Evolutionary conservation across 2,113 vertebrate species (phyloP).

Genomic region (Archilochus colubris): DNA sequence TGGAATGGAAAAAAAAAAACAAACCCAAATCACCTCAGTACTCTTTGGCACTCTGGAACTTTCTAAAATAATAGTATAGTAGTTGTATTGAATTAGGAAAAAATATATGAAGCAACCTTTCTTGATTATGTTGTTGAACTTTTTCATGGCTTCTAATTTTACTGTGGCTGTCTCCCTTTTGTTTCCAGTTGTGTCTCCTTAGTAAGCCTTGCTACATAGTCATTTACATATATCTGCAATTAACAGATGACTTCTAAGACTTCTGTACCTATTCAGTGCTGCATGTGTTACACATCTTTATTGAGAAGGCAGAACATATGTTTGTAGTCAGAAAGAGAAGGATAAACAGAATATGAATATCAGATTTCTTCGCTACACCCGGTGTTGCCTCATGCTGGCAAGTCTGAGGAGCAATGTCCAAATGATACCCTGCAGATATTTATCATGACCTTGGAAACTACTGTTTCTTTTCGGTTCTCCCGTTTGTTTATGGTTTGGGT

Average conservation of each 20-base stretch:
- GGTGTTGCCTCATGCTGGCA: neutral
- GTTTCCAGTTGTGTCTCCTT: neutral
- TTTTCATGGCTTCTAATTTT: neutral
- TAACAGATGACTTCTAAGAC: neutral
- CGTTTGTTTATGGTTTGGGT: neutral
- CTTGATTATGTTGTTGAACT: neutral
- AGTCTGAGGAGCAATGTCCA: neutral
- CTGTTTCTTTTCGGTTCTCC: neutral
- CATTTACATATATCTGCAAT: neutral
- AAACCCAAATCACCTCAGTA: neutral
- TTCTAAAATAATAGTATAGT: neutral
- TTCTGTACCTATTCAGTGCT: neutral
- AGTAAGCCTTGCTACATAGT: neutral
- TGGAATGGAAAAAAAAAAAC: neutral
- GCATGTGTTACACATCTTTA: neutral
- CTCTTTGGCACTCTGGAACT: neutral
- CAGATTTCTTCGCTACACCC: neutral
- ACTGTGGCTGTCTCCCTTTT: neutral
- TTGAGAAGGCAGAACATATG: conserved; percentile 20
- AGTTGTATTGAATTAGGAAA: neutral
- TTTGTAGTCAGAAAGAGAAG: neutral
- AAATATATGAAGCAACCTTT: neutral
- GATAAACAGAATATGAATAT: neutral
- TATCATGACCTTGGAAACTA: neutral
- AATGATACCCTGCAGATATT: neutral